These are phyloP conservation scores for Stictonetta naevosa DNA, from an alignment of 2,113 vertebrate genomes.

Conservation along the genomic window DNA sequence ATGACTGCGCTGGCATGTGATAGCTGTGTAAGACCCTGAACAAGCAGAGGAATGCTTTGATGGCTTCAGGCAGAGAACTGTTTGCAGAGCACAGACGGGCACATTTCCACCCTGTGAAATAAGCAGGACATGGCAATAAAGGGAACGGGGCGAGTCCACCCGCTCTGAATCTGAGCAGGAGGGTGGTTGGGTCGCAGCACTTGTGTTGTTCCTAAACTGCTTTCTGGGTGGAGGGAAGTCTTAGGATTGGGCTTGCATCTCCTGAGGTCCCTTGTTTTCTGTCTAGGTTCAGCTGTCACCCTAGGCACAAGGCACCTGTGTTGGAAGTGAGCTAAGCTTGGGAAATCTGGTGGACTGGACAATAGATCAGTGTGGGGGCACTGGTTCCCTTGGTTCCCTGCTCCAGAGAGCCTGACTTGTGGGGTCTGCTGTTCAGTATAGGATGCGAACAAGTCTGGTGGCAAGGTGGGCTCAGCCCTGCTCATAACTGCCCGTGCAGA, in stretches of 20 bases:
- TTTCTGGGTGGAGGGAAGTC: not conserved
- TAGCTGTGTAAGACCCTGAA: not conserved
- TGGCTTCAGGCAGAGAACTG: not conserved
- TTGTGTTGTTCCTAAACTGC: not conserved
- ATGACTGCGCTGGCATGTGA: not conserved
- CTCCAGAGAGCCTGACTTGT: not conserved
- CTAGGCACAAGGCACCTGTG: not conserved
- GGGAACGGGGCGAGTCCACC: not conserved
- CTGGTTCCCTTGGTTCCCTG: not conserved
- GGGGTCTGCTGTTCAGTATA: not conserved
- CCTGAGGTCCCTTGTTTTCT: not conserved
- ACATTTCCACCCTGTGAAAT: not conserved
- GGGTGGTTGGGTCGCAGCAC: not conserved
- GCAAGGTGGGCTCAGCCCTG: not conserved
- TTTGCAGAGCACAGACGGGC: not conserved
- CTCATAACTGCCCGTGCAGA: not conserved
- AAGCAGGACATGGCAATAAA: not conserved
- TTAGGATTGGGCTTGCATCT: not conserved
- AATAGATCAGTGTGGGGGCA: not conserved
- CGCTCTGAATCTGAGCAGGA: not conserved
- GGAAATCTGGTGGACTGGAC: not conserved
- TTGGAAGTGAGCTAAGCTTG: not conserved
- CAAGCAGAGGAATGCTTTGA: not conserved
- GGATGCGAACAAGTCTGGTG: not conserved
- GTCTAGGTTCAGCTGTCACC: not conserved